phyloP scores from a whole-genome alignment of 2,888 invertebrate species.

The Leptura quadrifasciata region DNA sequence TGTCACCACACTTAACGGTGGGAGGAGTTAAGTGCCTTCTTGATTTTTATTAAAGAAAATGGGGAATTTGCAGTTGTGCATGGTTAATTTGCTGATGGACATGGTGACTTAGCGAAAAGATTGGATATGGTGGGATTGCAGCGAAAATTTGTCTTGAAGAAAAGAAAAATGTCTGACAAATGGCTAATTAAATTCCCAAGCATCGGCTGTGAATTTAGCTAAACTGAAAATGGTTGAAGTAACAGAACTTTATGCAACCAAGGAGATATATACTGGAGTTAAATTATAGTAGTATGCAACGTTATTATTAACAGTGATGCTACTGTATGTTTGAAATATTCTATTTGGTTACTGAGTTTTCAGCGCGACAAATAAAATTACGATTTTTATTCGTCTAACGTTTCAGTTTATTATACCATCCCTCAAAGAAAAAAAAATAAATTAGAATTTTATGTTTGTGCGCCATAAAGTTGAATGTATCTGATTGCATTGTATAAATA shows the following conservation, averaged over 20 bases:
- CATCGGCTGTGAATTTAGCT: background rate
- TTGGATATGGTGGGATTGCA: background rate
- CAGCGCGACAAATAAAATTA: too few relatives aligned
- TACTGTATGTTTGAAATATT: too few relatives aligned
- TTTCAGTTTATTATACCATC: too few relatives aligned
- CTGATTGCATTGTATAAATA: too few relatives aligned
- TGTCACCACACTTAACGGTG: conserved; percentile 56
- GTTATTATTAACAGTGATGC: too few relatives aligned
- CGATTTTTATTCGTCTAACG: too few relatives aligned
- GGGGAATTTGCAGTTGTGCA: conserved; percentile 22
- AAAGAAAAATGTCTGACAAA: background rate
- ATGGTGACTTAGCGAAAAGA: background rate
- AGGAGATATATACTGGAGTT: background rate
- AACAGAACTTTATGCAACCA: background rate
- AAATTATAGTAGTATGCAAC: too few relatives aligned
- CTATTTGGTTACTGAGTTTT: too few relatives aligned
- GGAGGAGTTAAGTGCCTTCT: conserved; percentile 49
- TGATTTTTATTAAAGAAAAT: conserved; percentile 38
- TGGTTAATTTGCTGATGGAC: conserved; percentile 13
- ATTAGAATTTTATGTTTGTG: too few relatives aligned
- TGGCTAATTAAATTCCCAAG: background rate
- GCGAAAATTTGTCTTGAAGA: background rate
- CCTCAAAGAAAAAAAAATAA: too few relatives aligned
- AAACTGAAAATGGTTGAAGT: background rate
- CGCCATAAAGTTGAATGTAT: too few relatives aligned